phyloP scores from a whole-genome alignment of 2,113 vertebrate species.

The Pseudopodoces humilis region DNA sequence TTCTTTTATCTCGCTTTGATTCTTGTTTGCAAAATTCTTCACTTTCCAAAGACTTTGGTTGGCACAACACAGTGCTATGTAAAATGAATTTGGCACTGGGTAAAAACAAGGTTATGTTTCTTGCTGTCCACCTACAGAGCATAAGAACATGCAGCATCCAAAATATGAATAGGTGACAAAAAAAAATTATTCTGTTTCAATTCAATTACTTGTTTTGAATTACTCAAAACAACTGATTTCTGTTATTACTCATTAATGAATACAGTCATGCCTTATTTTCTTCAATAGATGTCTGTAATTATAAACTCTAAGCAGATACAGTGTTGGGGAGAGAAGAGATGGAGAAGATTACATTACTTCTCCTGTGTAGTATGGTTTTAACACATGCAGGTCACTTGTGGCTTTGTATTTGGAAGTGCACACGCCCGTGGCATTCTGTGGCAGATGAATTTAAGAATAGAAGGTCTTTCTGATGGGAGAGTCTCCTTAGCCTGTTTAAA shows the following conservation, averaged over 20 bases:
- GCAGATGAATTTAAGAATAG: neutral
- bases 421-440: neutral
- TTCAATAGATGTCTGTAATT: neutral
- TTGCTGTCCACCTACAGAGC: neutral
- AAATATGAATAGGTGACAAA: neutral
- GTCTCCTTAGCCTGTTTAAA: neutral
- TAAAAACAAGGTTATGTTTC: neutral
- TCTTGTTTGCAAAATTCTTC: neutral
- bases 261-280: neutral
- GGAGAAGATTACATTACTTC: neutral
- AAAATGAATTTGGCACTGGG: neutral
- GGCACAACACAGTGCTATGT: neutral
- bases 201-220: neutral
- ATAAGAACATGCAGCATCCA: neutral
- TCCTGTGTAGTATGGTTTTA: neutral
- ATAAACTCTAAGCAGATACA: neutral
- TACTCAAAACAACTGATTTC: neutral
- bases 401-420: neutral
- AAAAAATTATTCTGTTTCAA: neutral
- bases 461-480: neutral
- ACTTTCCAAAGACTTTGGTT: neutral
- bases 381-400: neutral
- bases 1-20: neutral
- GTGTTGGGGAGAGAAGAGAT: neutral
- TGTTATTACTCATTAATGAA: neutral